phyloP scores from a whole-genome alignment of 2,888 invertebrate species.

The Dryomyza anilis region DNA sequence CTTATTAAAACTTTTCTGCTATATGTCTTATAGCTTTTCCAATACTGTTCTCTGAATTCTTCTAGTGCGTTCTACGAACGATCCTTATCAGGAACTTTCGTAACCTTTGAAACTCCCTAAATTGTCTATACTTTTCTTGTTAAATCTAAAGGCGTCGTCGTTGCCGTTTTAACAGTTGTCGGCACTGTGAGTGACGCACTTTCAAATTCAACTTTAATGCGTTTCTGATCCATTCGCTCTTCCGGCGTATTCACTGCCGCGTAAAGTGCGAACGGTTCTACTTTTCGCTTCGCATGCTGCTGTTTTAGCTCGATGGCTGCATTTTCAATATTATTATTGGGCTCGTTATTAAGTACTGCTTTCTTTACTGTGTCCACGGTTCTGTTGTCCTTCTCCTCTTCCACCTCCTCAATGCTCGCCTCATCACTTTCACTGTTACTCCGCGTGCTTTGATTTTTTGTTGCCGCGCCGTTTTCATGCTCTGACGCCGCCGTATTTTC shows the following conservation, averaged over 20 bases:
- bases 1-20: not conserved
- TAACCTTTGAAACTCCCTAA: not conserved
- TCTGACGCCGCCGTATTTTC: constrained; percentile 29
- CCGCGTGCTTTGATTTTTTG: not conserved
- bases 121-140: constrained; percentile 69
- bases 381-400: constrained; percentile 30
- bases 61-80: not conserved
- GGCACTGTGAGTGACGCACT: constrained; percentile 29
- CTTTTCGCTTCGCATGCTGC: constrained; percentile 5
- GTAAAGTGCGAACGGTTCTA: not conserved
- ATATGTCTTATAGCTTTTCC: not conserved
- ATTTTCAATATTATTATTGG: constrained; percentile 24
- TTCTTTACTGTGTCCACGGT: constrained; percentile 36
- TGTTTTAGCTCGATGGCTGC: not conserved
- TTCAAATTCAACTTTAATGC: constrained; percentile 30
- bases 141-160: constrained; percentile 60
- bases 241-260: not conserved
- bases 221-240: not conserved
- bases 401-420: constrained; percentile 18
- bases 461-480: constrained; percentile 2
- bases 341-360: constrained; percentile 35
- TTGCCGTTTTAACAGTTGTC: constrained; percentile 34
- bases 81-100: not conserved
- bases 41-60: not conserved
- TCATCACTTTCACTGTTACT: no score